A percentile compares a stretch with the other conserved stretches of the same genome.
phyloP scores from a whole-genome alignment of 2,888 invertebrate species.

The Cantharis rufa region DNA sequence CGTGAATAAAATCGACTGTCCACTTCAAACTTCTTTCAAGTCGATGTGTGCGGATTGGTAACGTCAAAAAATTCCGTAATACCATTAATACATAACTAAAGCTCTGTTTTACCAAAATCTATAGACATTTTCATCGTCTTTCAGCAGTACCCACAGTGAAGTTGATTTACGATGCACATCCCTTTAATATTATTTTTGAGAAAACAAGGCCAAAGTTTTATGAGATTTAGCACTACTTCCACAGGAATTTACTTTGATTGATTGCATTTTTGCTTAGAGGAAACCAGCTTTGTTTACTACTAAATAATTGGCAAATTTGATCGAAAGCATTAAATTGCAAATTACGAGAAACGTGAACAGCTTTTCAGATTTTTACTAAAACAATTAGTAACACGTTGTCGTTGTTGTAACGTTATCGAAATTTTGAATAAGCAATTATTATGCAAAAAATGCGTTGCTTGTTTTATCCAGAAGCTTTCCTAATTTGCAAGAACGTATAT shows the following conservation, averaged over 20 bases:
- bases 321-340: background rate
- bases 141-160: background rate
- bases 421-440: background rate
- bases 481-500: background rate
- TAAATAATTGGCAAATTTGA: background rate
- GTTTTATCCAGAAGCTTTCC: background rate
- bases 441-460: background rate
- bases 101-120: background rate
- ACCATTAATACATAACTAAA: background rate
- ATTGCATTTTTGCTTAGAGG: background rate
- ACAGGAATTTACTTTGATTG: background rate
- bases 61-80: background rate
- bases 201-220: background rate
- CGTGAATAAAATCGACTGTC: too few species aligned
- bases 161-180: background rate
- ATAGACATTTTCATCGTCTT: background rate
- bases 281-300: background rate
- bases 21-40: background rate
- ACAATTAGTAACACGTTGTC: background rate
- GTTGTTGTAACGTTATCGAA: background rate
- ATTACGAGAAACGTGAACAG: too few species aligned
- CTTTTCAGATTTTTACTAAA: background rate
- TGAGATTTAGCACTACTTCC: background rate
- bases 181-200: background rate
- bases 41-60: background rate